These are phyloP conservation scores for Eudasyphora cyanicolor DNA, from an alignment of 2,888 invertebrate species.

Conservation along the genomic window DNA sequence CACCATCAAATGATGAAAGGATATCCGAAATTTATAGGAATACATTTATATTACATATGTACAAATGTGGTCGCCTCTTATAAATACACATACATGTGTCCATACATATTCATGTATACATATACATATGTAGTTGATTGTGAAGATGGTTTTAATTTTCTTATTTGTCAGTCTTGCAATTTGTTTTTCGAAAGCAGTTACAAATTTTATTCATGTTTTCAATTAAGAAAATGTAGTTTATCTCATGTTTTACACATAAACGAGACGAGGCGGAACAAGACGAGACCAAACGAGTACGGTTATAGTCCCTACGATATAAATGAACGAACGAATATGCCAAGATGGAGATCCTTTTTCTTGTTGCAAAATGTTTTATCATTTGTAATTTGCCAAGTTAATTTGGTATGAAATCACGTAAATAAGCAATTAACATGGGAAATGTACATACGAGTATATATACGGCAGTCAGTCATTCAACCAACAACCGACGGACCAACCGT, in stretches of 20 bases:
- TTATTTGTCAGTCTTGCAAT: slow-evolving; percentile 18
- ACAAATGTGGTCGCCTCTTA: too few species aligned
- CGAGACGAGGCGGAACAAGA: background rate
- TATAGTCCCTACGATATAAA: slow-evolving; percentile 11
- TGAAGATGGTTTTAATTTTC: slow-evolving; percentile 21
- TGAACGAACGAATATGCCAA: background rate
- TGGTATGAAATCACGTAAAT: slow-evolving; percentile 78
- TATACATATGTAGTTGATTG: background rate
- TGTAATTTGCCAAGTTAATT: slow-evolving; percentile 77
- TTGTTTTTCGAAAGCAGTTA: slow-evolving; percentile 35
- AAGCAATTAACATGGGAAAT: slow-evolving; percentile 74
- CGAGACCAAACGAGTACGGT: background rate
- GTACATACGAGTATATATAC: background rate
- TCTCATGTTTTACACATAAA: slow-evolving; percentile 39
- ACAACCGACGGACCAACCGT: slow-evolving; percentile 3
- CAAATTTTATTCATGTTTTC: slow-evolving; percentile 54
- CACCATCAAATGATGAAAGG: too few species aligned
- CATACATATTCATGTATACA: background rate
- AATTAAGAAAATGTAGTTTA: slow-evolving; percentile 52
- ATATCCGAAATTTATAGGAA: too few species aligned
- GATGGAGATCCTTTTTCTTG: slow-evolving; percentile 26
- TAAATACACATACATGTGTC: background rate
- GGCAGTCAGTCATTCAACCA: background rate
- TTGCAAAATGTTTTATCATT: slow-evolving; percentile 61
- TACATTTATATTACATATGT: too few species aligned